Conservation (phyloP, 2,113 vertebrate species). For the Naja naja region DNA sequence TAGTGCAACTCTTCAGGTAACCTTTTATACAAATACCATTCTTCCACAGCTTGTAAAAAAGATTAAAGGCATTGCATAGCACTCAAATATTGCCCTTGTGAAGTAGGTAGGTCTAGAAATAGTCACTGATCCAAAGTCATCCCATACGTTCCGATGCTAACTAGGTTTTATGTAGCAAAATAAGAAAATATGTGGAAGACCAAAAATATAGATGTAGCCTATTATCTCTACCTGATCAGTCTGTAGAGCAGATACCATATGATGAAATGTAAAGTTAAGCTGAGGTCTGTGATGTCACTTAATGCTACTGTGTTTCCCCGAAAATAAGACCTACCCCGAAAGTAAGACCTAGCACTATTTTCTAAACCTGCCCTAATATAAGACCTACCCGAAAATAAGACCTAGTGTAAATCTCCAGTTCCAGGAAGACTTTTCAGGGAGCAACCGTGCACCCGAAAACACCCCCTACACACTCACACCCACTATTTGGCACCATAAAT, state of each 20-base stretch:
- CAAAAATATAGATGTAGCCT: background rate
- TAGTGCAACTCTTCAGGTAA: background rate
- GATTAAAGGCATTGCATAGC: background rate
- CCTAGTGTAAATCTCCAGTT: too few relatives aligned
- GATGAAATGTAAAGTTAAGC: background rate
- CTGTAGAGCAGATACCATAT: background rate
- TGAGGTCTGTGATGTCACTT: background rate
- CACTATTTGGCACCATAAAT: too few relatives aligned
- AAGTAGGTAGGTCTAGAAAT: background rate
- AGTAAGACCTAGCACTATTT: too few relatives aligned
- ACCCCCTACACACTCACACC: too few relatives aligned
- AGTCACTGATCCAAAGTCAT: background rate
- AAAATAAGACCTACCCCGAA: too few relatives aligned
- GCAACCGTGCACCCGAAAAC: too few relatives aligned
- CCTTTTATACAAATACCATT: background rate
- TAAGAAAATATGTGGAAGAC: background rate
- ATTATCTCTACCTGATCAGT: background rate
- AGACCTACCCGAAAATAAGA: too few relatives aligned
- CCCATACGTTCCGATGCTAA: background rate
- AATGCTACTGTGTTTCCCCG: too few relatives aligned
- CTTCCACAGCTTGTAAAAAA: background rate
- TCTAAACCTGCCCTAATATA: too few relatives aligned
- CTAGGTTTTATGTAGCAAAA: background rate
- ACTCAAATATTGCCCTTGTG: background rate
- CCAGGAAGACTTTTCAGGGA: too few relatives aligned